phyloP scores from a whole-genome alignment of 2,888 invertebrate genomes.

The Arge pagana region DNA sequence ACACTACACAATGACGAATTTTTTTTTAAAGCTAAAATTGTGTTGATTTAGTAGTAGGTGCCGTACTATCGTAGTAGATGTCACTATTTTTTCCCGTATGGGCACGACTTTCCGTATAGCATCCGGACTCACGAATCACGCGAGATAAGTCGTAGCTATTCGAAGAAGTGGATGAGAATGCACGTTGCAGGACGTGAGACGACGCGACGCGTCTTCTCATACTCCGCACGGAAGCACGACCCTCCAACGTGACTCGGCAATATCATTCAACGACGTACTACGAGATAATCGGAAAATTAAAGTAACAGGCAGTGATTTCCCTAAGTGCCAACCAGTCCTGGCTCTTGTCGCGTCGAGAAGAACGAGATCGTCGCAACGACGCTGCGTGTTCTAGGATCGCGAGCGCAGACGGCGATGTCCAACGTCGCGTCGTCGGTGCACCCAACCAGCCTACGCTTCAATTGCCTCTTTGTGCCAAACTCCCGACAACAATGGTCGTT shows the following conservation, averaged over 20 bases:
- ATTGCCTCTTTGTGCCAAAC: constrained; percentile 9
- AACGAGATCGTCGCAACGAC: not conserved
- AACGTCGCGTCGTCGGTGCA: not conserved
- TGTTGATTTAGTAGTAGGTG: too few relatives aligned
- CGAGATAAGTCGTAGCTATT: too few relatives aligned
- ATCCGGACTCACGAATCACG: too few relatives aligned
- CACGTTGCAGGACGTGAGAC: too few relatives aligned
- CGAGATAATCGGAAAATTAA: constrained; percentile 55
- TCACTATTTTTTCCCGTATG: too few relatives aligned
- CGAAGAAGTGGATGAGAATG: too few relatives aligned
- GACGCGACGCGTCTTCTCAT: too few relatives aligned
- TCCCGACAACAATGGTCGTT: constrained; percentile 14
- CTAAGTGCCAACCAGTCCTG: constrained; percentile 21
- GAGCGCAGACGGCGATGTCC: not conserved
- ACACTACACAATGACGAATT: too few relatives aligned
- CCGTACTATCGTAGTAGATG: too few relatives aligned
- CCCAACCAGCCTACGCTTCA: constrained; percentile 6
- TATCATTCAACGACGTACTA: constrained; percentile 51
- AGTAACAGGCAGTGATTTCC: constrained; percentile 51
- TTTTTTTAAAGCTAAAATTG: too few relatives aligned
- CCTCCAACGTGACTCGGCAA: constrained; percentile 39
- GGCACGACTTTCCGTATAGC: too few relatives aligned
- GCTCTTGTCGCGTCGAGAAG: not conserved
- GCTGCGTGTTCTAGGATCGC: not conserved
- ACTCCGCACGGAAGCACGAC: too few relatives aligned